Evolutionary conservation across 2,797 vertebrate species (phyloP).

Genomic region (Hybognathus amarus): DNA sequence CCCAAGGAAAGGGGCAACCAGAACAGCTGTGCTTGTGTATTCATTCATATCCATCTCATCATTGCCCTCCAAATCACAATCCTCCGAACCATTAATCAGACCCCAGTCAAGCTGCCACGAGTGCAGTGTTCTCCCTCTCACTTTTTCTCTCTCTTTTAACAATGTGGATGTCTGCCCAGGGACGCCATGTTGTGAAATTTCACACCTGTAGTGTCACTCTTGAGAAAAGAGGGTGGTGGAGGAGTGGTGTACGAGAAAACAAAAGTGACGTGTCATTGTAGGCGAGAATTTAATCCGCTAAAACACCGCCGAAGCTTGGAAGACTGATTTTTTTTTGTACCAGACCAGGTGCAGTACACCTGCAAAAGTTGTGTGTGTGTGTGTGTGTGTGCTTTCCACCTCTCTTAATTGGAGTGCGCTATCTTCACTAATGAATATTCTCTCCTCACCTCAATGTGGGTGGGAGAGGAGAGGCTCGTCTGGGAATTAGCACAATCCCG

Average conservation of each 20-base stretch:
- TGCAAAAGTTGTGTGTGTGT: conserved; percentile 60
- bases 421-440: conserved; percentile 79
- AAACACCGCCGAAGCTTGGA: conserved; percentile 8
- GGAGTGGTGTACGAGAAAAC: conserved; percentile 47
- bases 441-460: conserved; percentile 72
- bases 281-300: conserved; percentile 60
- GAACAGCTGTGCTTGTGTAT: conserved; percentile 68
- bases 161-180: conserved; percentile 46
- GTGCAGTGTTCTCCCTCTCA: conserved; percentile 2
- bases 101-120: conserved; percentile 54
- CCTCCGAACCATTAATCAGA: conserved; percentile 51
- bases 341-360: conserved; percentile 79
- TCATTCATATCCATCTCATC: conserved; percentile 55
- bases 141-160: conserved; percentile 33
- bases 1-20: conserved; percentile 23
- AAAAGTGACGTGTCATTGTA: conserved; percentile 51
- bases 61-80: conserved; percentile 56
- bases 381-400: conserved; percentile 64
- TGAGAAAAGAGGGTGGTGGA: conserved; percentile 56
- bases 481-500: conserved; percentile 76
- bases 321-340: conserved; percentile 39
- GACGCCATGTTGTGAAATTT: conserved; percentile 49
- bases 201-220: conserved; percentile 59
- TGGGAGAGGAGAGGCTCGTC: conserved; percentile 68
- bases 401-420: conserved; percentile 78